These are phyloP conservation scores for Pituophis catenifer DNA, from an alignment of 2,113 vertebrate species.

Conservation along the genomic window DNA sequence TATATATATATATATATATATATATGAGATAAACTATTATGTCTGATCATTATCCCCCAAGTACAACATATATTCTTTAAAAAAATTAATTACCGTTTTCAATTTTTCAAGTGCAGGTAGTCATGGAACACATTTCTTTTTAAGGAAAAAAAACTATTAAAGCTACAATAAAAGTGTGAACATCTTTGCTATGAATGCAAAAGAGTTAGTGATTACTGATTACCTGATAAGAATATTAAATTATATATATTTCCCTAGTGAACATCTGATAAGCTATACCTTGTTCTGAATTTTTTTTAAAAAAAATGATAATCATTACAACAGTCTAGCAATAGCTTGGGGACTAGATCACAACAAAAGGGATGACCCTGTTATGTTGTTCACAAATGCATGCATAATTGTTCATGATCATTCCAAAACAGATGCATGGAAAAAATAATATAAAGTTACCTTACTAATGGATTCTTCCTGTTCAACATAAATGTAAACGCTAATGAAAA, in stretches of 20 bases:
- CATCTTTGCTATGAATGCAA: slow-evolving; percentile 52
- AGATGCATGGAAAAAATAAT: neutral
- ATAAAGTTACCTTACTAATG: neutral
- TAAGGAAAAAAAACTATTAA: slow-evolving; percentile 8
- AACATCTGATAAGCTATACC: slow-evolving; percentile 57
- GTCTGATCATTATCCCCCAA: slow-evolving; percentile 46
- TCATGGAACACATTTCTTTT: slow-evolving; percentile 52
- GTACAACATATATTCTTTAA: neutral
- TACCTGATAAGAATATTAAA: slow-evolving; percentile 62
- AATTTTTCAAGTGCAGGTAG: slow-evolving; percentile 39
- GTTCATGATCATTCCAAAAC: neutral
- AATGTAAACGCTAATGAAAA: neutral
- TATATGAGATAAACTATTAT: slow-evolving; percentile 5
- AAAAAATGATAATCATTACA: slow-evolving; percentile 59
- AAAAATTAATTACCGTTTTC: slow-evolving; percentile 32
- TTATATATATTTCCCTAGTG: slow-evolving; percentile 48
- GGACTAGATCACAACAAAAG: slow-evolving; percentile 40
- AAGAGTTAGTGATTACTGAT: slow-evolving; percentile 48
- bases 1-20: neutral
- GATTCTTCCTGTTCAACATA: neutral
- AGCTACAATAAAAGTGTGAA: slow-evolving; percentile 47
- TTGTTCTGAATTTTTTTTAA: slow-evolving; percentile 52
- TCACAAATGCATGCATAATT: slow-evolving; percentile 36
- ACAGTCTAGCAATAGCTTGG: slow-evolving; percentile 39
- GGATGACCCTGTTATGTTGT: slow-evolving; percentile 42